Percentiles rank a stretch among this genome's conserved stretches.
phyloP scores from a whole-genome alignment of 2,113 vertebrate genomes.

The Prochilodus magdalenae region DNA sequence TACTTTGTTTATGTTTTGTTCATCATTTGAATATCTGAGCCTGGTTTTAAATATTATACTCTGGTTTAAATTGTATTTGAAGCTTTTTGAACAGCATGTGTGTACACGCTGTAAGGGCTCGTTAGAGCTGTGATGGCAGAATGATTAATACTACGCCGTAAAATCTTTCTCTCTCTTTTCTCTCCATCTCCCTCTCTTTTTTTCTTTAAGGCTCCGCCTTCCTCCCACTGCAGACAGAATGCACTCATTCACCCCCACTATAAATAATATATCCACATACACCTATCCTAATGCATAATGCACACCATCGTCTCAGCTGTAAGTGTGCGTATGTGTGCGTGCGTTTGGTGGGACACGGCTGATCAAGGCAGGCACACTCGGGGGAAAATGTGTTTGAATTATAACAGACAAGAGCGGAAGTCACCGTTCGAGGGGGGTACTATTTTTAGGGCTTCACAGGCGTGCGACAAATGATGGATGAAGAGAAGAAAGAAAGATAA shows the following conservation, averaged over 20 bases:
- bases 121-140: no score
- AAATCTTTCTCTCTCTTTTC: no score
- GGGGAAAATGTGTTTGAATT: background rate
- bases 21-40: no score
- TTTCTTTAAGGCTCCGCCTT: background rate
- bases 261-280: constrained; percentile 44
- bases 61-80: no score
- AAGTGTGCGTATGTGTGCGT: constrained; percentile 28
- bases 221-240: constrained; percentile 33
- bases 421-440: background rate
- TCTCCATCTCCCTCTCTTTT: background rate
- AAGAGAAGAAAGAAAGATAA: background rate
- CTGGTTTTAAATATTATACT: no score
- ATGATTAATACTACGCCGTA: no score
- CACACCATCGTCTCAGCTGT: constrained; percentile 23
- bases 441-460: background rate
- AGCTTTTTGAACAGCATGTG: no score
- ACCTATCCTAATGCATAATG: constrained; percentile 45
- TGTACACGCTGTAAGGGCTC: no score
- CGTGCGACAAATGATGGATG: background rate
- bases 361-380: constrained; percentile 22
- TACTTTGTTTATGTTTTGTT: no score
- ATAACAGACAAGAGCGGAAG: background rate
- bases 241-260: constrained; percentile 50
- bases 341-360: background rate